Evolutionary conservation across 2,888 invertebrate genomes (phyloP).

Genomic region (Drosophila tripunctata): DNA sequence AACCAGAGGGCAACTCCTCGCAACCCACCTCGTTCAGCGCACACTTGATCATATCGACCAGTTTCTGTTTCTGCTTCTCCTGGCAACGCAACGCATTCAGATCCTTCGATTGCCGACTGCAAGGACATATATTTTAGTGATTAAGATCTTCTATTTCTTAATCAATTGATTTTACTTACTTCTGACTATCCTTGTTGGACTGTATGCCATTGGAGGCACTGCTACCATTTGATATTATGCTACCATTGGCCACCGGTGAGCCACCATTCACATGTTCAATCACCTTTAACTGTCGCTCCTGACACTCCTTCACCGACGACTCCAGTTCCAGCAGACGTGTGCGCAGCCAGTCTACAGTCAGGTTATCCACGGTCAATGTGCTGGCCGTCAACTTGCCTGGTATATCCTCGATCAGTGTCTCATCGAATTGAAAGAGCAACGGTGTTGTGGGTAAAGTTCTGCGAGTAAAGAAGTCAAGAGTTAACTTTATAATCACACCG

Average conservation of each 20-base stretch:
- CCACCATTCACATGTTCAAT: slow-evolving; percentile 85
- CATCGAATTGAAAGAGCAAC: slow-evolving; percentile 93
- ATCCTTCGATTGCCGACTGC: slow-evolving; percentile 86
- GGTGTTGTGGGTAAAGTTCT: slow-evolving; percentile 93
- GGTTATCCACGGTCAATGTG: slow-evolving; percentile 95
- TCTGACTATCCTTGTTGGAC: slow-evolving; percentile 83
- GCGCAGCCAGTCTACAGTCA: slow-evolving; percentile 95
- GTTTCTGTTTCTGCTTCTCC: slow-evolving; percentile 92
- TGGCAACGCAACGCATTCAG: slow-evolving; percentile 92
- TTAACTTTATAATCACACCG: too few species aligned
- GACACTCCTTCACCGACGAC: slow-evolving; percentile 90
- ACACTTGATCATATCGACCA: slow-evolving; percentile 92
- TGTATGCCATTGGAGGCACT: slow-evolving; percentile 84
- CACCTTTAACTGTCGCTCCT: slow-evolving; percentile 88
- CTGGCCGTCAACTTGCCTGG: slow-evolving; percentile 94
- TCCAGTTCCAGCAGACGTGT: slow-evolving; percentile 92
- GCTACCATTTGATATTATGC: slow-evolving; percentile 79
- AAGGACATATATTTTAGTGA: background rate
- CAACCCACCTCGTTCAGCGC: slow-evolving; percentile 95
- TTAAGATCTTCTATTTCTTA: background rate
- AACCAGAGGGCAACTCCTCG: slow-evolving; percentile 94
- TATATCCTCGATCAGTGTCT: slow-evolving; percentile 93
- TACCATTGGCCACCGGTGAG: slow-evolving; percentile 85
- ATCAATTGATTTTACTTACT: slow-evolving; percentile 47
- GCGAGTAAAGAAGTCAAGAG: slow-evolving; percentile 29